Percentiles rank a stretch among this genome's conserved stretches.
phyloP scores from a whole-genome alignment of 2,113 vertebrate genomes.

The Stigmatopora argus region DNA sequence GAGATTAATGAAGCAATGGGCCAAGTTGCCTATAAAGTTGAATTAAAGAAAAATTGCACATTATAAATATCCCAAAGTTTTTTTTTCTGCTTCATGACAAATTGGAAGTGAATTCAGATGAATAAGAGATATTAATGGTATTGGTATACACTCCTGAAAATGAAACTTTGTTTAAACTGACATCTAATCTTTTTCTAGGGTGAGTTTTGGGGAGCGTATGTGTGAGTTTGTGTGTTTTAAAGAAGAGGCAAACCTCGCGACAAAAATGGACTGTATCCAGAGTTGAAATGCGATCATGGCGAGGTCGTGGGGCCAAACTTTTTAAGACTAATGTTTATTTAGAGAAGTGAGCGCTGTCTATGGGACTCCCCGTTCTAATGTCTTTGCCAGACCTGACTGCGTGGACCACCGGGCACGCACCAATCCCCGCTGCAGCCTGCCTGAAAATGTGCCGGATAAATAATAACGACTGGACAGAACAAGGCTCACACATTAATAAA shows the following conservation, averaged over 20 bases:
- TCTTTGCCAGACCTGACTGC: slow-evolving; percentile 78
- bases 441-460: background rate
- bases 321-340: slow-evolving; percentile 99
- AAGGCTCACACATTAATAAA: background rate
- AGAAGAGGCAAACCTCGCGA: slow-evolving; percentile 55
- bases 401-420: slow-evolving; percentile 49
- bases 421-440: slow-evolving; percentile 21
- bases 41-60: background rate
- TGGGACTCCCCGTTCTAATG: slow-evolving; percentile 83
- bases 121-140: background rate
- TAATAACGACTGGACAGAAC: slow-evolving; percentile 1
- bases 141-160: slow-evolving; percentile 33
- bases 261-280: slow-evolving; percentile 72
- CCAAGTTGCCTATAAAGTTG: background rate
- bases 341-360: slow-evolving; percentile 93
- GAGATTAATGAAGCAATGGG: no score
- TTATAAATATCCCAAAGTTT: background rate
- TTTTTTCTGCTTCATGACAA: background rate
- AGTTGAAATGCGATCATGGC: slow-evolving; percentile 82
- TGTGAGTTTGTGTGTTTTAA: background rate
- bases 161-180: slow-evolving; percentile 58
- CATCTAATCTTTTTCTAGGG: slow-evolving; percentile 42
- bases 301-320: slow-evolving; percentile 92
- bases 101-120: background rate
- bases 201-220: background rate